A percentile compares a stretch with the other conserved stretches of the same genome.
These are phyloP conservation scores for Drosophila multiciliata DNA, from an alignment of 2,888 invertebrate species.

Conservation along the genomic window DNA sequence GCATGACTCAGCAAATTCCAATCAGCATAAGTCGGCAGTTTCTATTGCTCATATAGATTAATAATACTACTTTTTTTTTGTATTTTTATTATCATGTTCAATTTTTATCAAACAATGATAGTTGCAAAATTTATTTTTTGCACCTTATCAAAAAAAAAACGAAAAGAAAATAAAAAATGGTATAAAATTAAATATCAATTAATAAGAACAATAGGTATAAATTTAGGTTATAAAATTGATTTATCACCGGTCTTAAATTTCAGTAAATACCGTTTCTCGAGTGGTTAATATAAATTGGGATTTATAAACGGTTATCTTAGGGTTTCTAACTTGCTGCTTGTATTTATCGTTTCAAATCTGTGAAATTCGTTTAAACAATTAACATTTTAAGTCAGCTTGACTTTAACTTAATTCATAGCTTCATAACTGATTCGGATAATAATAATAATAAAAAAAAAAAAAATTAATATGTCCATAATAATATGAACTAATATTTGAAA, in stretches of 20 bases:
- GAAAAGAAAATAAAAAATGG: neutral
- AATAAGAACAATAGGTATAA: neutral
- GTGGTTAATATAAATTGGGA: neutral
- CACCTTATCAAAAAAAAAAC: conserved; percentile 9
- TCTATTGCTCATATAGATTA: neutral
- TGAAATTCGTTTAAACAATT: neutral
- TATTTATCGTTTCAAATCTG: neutral
- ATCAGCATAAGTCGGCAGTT: neutral
- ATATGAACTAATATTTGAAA: neutral
- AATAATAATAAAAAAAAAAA: neutral
- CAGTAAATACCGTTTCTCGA: neutral
- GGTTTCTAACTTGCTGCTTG: neutral
- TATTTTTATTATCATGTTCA: neutral
- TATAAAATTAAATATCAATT: neutral
- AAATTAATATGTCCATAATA: neutral
- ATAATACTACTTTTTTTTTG: neutral
- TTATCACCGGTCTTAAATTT: neutral
- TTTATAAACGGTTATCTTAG: neutral
- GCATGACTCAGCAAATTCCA: conserved; percentile 12
- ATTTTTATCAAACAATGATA: conserved; percentile 14
- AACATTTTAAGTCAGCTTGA: neutral
- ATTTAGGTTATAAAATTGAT: neutral
- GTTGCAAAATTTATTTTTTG: neutral
- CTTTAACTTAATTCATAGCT: neutral
- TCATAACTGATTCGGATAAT: neutral